Evolutionary conservation across 37 sponge, comb jelly and placozoan genomes (phyloP).

Genomic region (Oopsacas minuta): DNA sequence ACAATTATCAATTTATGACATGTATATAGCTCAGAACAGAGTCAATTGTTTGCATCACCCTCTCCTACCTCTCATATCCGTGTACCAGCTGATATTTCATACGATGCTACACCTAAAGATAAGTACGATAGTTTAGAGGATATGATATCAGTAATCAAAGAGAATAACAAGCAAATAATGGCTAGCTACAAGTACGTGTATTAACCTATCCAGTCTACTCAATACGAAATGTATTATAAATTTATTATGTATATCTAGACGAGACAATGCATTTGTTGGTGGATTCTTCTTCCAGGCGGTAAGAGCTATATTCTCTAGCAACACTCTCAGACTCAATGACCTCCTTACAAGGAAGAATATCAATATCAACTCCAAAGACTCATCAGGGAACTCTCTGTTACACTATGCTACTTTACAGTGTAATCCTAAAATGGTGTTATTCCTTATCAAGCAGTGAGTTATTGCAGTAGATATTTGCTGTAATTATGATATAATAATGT

Average conservation of each 20-base stretch:
- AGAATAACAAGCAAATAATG: background rate
- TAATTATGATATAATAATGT: too few species aligned
- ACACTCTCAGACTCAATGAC: background rate
- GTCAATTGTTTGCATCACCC: background rate
- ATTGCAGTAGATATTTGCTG: too few species aligned
- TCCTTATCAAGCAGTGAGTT: conserved; percentile 7
- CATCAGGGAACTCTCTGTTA: background rate
- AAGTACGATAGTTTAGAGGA: background rate
- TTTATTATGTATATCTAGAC: background rate
- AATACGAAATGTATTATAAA: too few species aligned
- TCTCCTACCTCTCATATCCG: background rate
- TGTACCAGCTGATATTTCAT: background rate
- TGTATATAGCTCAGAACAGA: background rate
- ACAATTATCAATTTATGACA: background rate
- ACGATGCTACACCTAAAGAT: background rate
- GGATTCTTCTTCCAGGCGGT: background rate
- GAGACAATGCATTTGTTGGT: background rate
- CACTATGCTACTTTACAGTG: background rate
- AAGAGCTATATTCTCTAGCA: background rate
- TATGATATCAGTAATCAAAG: background rate
- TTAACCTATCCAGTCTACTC: too few species aligned
- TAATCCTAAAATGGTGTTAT: background rate
- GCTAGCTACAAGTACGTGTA: background rate
- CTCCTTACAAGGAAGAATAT: background rate
- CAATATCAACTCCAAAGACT: background rate